A percentile compares a stretch with the other conserved stretches of the same genome.
Conservation (phyloP, 2,113 vertebrate species). For the Rhinoderma darwinii region DNA sequence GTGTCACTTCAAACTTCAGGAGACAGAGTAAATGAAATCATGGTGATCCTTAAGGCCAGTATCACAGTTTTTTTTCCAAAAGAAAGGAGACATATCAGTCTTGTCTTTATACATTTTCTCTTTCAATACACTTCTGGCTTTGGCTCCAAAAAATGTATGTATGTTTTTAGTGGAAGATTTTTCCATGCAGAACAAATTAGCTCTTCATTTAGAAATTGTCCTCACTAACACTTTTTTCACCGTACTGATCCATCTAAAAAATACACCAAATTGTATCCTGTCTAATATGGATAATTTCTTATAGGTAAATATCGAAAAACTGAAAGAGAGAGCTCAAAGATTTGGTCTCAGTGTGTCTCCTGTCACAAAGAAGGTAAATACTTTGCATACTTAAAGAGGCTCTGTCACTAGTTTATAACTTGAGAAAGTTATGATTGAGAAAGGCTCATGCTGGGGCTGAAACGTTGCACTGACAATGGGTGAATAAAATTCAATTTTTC, state of each 20-base stretch:
- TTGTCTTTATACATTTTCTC: too few relatives aligned
- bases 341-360: constrained; percentile 92
- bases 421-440: too few relatives aligned
- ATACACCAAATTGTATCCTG: not conserved
- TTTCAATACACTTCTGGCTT: too few relatives aligned
- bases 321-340: constrained; percentile 90
- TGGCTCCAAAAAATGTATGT: too few relatives aligned
- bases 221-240: not conserved
- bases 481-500: too few relatives aligned
- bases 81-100: too few relatives aligned
- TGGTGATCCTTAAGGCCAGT: too few relatives aligned
- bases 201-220: too few relatives aligned
- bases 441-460: too few relatives aligned
- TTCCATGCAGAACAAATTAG: not conserved
- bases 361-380: constrained; percentile 87
- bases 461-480: too few relatives aligned
- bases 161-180: not conserved
- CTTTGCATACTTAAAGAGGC: not conserved
- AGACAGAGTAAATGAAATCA: not conserved
- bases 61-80: too few relatives aligned
- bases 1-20: not conserved
- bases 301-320: constrained; percentile 85
- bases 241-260: not conserved
- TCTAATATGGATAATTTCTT: constrained; percentile 20
- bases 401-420: too few relatives aligned